A percentile compares a stretch with the other conserved stretches of the same genome.
These are phyloP conservation scores for Sphyrna mokarran DNA, from an alignment of 2,113 vertebrate genomes.

Conservation along the genomic window DNA sequence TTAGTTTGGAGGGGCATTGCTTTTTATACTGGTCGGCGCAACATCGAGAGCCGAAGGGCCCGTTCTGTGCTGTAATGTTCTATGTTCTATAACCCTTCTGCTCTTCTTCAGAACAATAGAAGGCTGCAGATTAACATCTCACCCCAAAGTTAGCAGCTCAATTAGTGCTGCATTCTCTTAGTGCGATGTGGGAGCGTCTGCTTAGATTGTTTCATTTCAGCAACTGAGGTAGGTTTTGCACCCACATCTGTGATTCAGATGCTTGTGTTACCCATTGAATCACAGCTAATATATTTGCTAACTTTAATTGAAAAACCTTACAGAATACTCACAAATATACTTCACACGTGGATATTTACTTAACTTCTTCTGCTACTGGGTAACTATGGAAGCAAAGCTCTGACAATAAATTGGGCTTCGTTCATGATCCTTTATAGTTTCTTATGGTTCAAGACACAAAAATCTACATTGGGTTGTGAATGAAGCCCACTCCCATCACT, in stretches of 20 bases:
- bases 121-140: not conserved
- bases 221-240: not conserved
- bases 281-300: not conserved
- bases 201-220: not conserved
- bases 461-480: too few species aligned
- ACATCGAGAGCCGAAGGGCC: too few species aligned
- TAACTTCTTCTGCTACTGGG: not conserved
- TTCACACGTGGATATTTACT: not conserved
- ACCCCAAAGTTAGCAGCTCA: not conserved
- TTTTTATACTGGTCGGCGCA: too few species aligned
- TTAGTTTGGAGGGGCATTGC: too few species aligned
- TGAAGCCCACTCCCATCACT: too few species aligned
- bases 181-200: not conserved
- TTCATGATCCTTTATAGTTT: too few species aligned
- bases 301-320: not conserved
- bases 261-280: not conserved
- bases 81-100: too few species aligned
- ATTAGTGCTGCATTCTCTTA: not conserved
- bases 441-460: too few species aligned
- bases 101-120: not conserved
- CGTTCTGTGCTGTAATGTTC: too few species aligned
- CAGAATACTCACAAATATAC: not conserved
- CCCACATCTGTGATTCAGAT: not conserved
- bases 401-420: not conserved
- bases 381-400: not conserved